Conservation (phyloP, 2,888 invertebrate species). For the Silvanus unidentatus region DNA sequence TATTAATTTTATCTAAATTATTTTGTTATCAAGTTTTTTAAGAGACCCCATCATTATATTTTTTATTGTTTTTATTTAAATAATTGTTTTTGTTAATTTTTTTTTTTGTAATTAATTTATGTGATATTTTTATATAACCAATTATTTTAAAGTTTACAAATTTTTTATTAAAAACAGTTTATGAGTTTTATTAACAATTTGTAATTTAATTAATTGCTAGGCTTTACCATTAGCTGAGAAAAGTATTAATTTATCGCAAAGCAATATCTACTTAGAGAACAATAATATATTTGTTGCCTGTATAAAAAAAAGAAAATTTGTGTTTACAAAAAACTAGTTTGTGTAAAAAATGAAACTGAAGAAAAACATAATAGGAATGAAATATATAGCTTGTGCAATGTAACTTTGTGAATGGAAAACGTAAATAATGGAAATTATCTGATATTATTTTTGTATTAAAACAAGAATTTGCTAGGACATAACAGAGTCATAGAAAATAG, state of each 20-base stretch:
- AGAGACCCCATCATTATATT: no score
- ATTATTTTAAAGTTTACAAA: no score
- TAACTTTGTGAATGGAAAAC: conserved; percentile 1
- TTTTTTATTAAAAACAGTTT: not conserved
- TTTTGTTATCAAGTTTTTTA: no score
- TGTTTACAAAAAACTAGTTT: not conserved
- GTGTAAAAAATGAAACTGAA: not conserved
- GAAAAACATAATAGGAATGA: no score
- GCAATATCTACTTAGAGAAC: conserved; percentile 31
- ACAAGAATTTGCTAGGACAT: conserved; percentile 21
- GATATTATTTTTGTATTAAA: conserved; percentile 34
- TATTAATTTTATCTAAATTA: no score
- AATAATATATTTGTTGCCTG: conserved; percentile 28
- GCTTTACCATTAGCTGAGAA: not conserved
- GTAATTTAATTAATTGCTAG: conserved; percentile 1
- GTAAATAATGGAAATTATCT: conserved; percentile 11
- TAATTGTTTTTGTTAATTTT: no score
- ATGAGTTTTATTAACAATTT: not conserved
- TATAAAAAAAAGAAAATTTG: conserved; percentile 1
- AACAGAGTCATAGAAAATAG: conserved; percentile 11
- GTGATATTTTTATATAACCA: no score
- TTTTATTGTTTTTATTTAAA: no score
- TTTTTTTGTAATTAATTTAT: no score
- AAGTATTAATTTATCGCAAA: conserved; percentile 24
- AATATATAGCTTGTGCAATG: conserved; percentile 26